Base-by-base conservation (phyloP, 2,888 invertebrate genomes). In the Folsomia manolachei region DNA sequence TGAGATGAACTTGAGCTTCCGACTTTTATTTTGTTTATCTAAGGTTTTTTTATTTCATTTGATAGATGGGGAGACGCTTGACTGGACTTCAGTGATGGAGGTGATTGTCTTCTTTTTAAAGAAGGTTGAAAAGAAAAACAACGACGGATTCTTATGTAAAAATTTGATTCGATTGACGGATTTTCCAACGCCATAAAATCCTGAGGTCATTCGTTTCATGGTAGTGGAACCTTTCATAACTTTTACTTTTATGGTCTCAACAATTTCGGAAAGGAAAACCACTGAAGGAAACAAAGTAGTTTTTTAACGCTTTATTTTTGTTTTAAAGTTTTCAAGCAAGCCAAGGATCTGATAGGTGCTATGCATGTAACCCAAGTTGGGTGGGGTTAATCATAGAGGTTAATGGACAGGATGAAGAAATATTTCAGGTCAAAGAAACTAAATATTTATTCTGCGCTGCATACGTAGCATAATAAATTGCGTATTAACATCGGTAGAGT, bases 61-160 rank as follows among this genome's bases (percentile, higher is more conserved):
- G 7, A 39, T 69, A 76, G 76, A 76, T 70, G 72, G 74, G 26
- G 76, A 74, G 23, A 69, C 72, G 67, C 70, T 76, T 61, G 76
- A 76, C 63, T 76, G 72, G 60, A 52, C 74, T 21, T 72, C 76
- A 2, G 76, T 76, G 56, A 74, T 74, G 72, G 76, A 76, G 27
- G 68, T 74, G 14, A 73, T 72, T n/a, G 72, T 76, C 18, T 39
- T 72, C 63, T 76, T 67, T 51, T 65, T 76, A 72, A 72, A 72
- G 69, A 76, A 76, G 60, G 74, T 74, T n/a, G 76, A 76, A 68
- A 76, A 76, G 74, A 70, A 76, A 60, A 74, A 76, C 67, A 76
- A 76, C 64, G 76, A 76, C 63, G 72, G 69, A 24, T 76, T 76
- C 69, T 53, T 74, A 27, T 72, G 69, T 52, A 76, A 74, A 39